Evolutionary conservation across 1,140 invertebrate species (phyloP), one percentile per base, ranked within the genome.

Genomic region (Drosophila teissieri): DNA sequence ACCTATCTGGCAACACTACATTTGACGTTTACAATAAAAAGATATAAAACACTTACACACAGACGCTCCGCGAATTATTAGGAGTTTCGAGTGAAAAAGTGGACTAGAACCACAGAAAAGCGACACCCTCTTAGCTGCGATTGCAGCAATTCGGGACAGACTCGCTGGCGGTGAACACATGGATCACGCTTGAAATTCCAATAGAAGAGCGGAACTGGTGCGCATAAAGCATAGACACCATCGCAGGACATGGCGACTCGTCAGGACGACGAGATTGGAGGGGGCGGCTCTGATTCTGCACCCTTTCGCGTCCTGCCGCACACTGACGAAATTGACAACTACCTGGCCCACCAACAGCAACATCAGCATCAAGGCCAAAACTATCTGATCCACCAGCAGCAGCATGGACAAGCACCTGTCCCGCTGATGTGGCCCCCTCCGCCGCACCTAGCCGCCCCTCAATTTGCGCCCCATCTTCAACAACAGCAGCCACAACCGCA

Each of bases 291-390:
- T 1, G 82, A 86, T 31, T 37, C 58, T 8, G 31, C 52, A 22
- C 22, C 63, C 24, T 83, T 83, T 55, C 80, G 64, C 46, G 57
- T 62, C 49, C 39, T 88, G 17, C 52, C 79, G 5, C 83, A 78
- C 55, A 69, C 42, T 42, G 60, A 81, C 3, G 84, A 88, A 8
- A 65, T 80, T 65, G 80, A 60, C 2, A 78, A 67, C 15, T 89
- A 67, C 68, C 37, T 80, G 58, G 84, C 61, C 49, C 84, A 88
- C n/a, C 80, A 80, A 31, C 83, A 86, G 22, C 83, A 78, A 14
- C 80, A 80, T 15, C 78, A 82, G 12, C 74, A 81, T 7, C 78
- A 80, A 11, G 70, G 62, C 53, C 68, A 72, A 55, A 72, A 72
- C 65, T 72, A 57, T 5, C 67, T 82, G 17, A 56, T 82, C 10